Percentiles rank a stretch among this genome's conserved stretches.
These are phyloP conservation scores for Puntigrus tetrazona DNA, from an alignment of 2,113 vertebrate genomes.

Conservation along the genomic window DNA sequence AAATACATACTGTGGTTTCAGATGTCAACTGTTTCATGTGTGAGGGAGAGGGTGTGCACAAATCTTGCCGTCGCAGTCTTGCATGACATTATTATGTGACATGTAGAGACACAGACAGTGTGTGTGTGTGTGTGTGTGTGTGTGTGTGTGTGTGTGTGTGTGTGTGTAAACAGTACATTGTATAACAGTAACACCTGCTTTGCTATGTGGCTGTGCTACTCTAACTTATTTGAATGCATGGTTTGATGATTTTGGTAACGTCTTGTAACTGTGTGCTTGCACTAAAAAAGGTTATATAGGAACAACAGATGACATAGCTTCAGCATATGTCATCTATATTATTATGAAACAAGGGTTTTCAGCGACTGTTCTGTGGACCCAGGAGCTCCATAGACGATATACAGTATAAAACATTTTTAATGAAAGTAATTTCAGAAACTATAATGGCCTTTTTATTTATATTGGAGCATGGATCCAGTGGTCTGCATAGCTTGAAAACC, in stretches of 20 bases:
- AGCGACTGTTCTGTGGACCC: background rate
- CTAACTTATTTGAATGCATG: conserved; percentile 14
- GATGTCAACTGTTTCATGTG: conserved; percentile 14
- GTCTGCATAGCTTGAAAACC: conserved; percentile 2
- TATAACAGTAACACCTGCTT: conserved; percentile 2
- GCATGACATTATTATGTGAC: conserved; percentile 5
- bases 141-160: background rate
- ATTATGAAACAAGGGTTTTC: background rate
- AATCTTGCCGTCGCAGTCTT: conserved; percentile 15
- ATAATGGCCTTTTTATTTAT: background rate
- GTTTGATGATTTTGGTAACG: conserved; percentile 3
- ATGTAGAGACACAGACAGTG: background rate
- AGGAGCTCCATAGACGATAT: background rate
- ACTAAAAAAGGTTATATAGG: background rate
- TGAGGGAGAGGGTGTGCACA: conserved; percentile 4
- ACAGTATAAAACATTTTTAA: background rate
- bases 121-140: background rate
- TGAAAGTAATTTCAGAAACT: background rate
- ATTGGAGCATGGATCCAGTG: background rate
- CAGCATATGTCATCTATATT: background rate
- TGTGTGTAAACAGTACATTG: background rate
- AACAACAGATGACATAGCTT: background rate
- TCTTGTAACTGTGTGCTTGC: background rate
- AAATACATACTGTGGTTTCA: background rate
- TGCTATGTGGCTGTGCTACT: background rate